Evolutionary conservation across 1,140 invertebrate species (phyloP).

Genomic region (Drosophila quadrilineata): DNA sequence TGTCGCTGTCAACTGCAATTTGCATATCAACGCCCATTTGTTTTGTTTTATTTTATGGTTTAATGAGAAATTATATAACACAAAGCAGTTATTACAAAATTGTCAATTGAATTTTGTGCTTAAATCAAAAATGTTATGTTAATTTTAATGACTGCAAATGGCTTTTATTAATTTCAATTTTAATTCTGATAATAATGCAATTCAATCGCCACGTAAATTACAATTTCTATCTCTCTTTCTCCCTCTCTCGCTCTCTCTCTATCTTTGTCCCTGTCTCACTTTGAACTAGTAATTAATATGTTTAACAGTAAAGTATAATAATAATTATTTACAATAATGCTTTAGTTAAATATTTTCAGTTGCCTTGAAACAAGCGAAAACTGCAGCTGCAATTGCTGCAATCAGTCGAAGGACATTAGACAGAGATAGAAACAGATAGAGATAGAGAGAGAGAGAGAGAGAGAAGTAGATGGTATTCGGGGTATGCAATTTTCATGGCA

Average conservation of each 20-base stretch:
- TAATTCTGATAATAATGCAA: neutral
- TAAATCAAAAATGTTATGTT: constrained; percentile 1
- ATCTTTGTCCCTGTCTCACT: too few relatives aligned
- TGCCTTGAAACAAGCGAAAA: neutral
- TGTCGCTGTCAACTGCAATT: neutral
- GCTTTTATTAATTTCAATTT: neutral
- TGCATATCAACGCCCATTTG: neutral
- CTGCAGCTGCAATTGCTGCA: neutral
- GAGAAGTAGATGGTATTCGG: neutral
- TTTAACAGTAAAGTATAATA: neutral
- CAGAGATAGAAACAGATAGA: neutral
- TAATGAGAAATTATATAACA: neutral
- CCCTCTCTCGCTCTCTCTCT: too few relatives aligned
- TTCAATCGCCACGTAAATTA: too few relatives aligned
- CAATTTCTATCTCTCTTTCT: too few relatives aligned
- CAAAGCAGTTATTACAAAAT: neutral
- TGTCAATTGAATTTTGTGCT: neutral
- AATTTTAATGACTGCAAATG: neutral
- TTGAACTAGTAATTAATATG: too few relatives aligned
- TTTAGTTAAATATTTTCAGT: too few relatives aligned
- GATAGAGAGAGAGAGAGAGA: neutral
- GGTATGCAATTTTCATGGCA: constrained; percentile 36
- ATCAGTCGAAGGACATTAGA: neutral
- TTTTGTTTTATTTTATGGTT: neutral
- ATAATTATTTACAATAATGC: neutral